Conservation (phyloP, 2,888 invertebrate genomes). For the Chelonus formosanus region DNA sequence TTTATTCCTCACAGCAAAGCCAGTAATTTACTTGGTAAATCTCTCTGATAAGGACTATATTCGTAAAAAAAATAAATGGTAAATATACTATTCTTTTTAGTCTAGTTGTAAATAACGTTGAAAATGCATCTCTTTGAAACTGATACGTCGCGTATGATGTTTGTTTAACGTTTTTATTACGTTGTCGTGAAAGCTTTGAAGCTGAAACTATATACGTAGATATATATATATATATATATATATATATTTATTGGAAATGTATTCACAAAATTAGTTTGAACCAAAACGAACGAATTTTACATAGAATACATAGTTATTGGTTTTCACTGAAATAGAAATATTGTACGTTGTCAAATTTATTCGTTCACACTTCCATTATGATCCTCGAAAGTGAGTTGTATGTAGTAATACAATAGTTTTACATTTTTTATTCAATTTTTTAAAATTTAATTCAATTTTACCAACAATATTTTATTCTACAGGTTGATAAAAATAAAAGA, state of each 20-base stretch:
- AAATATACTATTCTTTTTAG: constrained; percentile 38
- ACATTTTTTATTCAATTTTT: too few species aligned
- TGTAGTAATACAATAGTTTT: too few species aligned
- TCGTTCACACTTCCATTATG: constrained; percentile 20
- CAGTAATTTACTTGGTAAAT: constrained; percentile 96
- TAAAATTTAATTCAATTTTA: too few species aligned
- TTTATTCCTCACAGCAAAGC: constrained; percentile 96
- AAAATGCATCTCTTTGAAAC: constrained; percentile 9
- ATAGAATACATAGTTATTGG: constrained; percentile 36
- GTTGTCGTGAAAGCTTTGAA: constrained; percentile 19
- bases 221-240: too few species aligned
- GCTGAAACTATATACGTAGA: constrained; percentile 4
- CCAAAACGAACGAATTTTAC: constrained; percentile 33
- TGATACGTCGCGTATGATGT: constrained; percentile 17
- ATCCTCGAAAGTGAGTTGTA: too few species aligned
- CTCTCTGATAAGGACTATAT: constrained; percentile 98
- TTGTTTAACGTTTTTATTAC: constrained; percentile 18
- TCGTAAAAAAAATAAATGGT: constrained; percentile 98
- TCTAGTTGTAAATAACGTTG: not conserved
- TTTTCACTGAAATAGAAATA: constrained; percentile 38
- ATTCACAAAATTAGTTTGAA: constrained; percentile 28
- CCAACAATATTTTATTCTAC: constrained; percentile 6
- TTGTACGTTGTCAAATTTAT: constrained; percentile 31
- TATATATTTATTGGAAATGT: constrained; percentile 24
- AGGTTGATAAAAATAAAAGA: constrained; percentile 97